Conservation (phyloP, 1,140 invertebrate genomes). For the Heliconius nattereri region DNA sequence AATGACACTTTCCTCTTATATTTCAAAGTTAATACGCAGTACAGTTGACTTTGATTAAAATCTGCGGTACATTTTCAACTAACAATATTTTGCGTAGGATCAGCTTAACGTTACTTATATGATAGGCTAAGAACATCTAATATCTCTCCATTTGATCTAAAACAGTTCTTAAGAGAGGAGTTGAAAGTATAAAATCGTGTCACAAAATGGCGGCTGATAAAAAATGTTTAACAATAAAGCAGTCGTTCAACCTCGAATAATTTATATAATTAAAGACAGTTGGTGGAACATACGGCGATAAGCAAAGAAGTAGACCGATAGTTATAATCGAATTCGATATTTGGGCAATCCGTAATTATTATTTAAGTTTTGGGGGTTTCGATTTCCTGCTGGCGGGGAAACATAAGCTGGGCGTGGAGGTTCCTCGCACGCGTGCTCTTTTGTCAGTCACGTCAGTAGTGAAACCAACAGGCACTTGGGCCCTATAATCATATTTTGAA, state of each 20-base stretch:
- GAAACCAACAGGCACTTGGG: constrained; percentile 26
- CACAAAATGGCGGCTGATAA: constrained; percentile 41
- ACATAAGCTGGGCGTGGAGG: constrained; percentile 42
- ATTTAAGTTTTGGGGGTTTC: constrained; percentile 49
- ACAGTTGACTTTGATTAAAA: constrained; percentile 32
- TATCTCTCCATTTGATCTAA: constrained; percentile 37
- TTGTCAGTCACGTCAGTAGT: constrained; percentile 47
- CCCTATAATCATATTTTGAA: constrained; percentile 32
- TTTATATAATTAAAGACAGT: constrained; percentile 51
- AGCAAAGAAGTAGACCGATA: constrained; percentile 31
- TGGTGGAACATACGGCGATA: constrained; percentile 40
- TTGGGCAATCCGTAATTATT: constrained; percentile 62
- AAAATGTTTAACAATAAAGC: constrained; percentile 57
- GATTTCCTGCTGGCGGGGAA: constrained; percentile 68
- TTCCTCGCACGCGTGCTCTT: constrained; percentile 51
- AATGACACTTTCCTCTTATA: background rate
- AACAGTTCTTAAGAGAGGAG: constrained; percentile 43
- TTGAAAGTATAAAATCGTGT: constrained; percentile 40
- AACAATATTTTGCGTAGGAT: constrained; percentile 51
- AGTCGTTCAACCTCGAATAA: constrained; percentile 57
- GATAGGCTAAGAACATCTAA: constrained; percentile 45
- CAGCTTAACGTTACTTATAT: constrained; percentile 49
- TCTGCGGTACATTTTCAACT: constrained; percentile 40
- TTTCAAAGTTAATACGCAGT: background rate
- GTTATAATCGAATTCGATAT: constrained; percentile 52